Evolutionary conservation across 2,888 invertebrate genomes (phyloP).

Genomic region (Macroteleia sp.): DNA sequence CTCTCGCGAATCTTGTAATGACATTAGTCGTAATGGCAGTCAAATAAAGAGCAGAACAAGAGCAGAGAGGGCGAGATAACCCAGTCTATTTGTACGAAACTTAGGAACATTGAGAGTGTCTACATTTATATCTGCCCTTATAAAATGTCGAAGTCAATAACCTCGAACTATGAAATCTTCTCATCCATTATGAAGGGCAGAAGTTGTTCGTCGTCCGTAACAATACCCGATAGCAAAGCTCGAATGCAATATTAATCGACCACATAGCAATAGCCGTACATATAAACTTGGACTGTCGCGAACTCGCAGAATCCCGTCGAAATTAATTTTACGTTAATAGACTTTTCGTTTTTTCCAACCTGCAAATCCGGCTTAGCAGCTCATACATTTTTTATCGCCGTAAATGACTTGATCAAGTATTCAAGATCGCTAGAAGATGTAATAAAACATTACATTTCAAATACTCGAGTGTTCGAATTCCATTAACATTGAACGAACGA

Average conservation of each 20-base stretch:
- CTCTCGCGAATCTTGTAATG: slow-evolving; percentile 23
- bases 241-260: slow-evolving; percentile 57
- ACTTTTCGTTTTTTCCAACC: slow-evolving; percentile 4
- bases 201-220: slow-evolving; percentile 56
- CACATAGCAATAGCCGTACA: slow-evolving; percentile 26
- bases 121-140: slow-evolving; percentile 36
- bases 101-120: slow-evolving; percentile 8
- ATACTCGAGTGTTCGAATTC: too few relatives aligned
- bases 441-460: not conserved
- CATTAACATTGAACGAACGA: too few relatives aligned
- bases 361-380: not conserved
- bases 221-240: slow-evolving; percentile 47
- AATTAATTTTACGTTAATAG: slow-evolving; percentile 45
- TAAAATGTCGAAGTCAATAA: slow-evolving; percentile 58
- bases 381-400: slow-evolving; percentile 10
- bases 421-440: slow-evolving; percentile 5
- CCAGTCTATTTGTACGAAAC: slow-evolving; percentile 38
- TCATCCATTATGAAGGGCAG: slow-evolving; percentile 55
- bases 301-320: slow-evolving; percentile 16
- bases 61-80: slow-evolving; percentile 28
- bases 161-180: slow-evolving; percentile 52
- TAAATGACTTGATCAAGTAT: slow-evolving; percentile 7
- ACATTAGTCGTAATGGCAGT: slow-evolving; percentile 48
- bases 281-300: slow-evolving; percentile 25
- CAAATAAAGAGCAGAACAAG: slow-evolving; percentile 33